Evolutionary conservation across 2,797 vertebrate genomes (phyloP).

Genomic region (Pyrocephalus nanus): DNA sequence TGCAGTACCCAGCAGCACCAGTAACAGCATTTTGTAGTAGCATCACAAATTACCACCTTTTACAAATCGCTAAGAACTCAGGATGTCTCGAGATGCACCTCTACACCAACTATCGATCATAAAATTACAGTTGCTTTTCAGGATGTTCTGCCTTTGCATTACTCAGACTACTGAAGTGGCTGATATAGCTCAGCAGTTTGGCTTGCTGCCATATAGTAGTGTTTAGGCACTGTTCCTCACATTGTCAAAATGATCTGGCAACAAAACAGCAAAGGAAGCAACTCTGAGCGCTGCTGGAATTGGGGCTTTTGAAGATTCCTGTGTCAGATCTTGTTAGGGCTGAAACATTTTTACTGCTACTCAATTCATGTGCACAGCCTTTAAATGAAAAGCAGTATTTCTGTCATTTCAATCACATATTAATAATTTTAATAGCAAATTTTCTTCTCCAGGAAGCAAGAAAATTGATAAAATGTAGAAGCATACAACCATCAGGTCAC

Average conservation of each 20-base stretch:
- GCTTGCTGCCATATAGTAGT: not conserved
- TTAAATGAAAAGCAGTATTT: conserved; percentile 1
- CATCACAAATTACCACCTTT: not conserved
- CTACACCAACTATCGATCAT: not conserved
- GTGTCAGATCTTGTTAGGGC: not conserved
- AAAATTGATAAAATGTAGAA: not conserved
- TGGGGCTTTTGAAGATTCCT: not conserved
- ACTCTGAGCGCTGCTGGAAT: not conserved
- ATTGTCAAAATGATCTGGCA: not conserved
- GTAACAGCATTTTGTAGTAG: not conserved
- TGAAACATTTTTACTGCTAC: not conserved
- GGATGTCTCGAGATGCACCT: not conserved
- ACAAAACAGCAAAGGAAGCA: conserved; percentile 12
- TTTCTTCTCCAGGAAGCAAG: not conserved
- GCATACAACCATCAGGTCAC: not conserved
- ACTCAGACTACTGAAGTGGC: conserved; percentile 8
- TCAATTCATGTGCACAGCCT: not conserved
- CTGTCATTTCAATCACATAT: not conserved
- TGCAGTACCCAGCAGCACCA: not conserved
- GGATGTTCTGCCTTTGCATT: not conserved
- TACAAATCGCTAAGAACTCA: not conserved
- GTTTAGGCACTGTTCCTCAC: not conserved
- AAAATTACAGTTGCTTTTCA: conserved; percentile 3
- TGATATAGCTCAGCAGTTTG: not conserved
- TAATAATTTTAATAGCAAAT: not conserved